A percentile compares a stretch with the other conserved stretches of the same genome.
These are phyloP conservation scores for Colius striatus DNA, from an alignment of 2,113 vertebrate species.

Conservation along the genomic window DNA sequence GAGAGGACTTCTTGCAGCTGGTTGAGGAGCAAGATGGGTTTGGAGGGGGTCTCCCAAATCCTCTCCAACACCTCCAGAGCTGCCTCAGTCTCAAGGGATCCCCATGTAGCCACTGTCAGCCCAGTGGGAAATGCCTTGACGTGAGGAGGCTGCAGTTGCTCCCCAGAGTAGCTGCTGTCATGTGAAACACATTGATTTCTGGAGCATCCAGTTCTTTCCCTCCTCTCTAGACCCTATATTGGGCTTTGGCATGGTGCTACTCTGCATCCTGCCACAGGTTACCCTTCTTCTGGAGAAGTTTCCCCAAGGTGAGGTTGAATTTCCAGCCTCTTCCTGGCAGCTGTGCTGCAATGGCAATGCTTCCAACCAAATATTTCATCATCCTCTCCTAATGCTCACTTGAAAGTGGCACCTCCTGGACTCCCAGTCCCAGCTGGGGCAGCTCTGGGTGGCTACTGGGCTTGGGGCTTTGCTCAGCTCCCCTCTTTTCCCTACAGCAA, in stretches of 20 bases:
- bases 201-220: too few relatives aligned
- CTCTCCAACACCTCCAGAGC: neutral
- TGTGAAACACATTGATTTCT: too few relatives aligned
- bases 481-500: neutral
- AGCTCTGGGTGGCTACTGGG: rapidly evolving
- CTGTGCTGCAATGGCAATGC: rapidly evolving
- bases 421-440: rapidly evolving
- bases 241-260: rapidly evolving
- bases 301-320: neutral
- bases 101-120: neutral
- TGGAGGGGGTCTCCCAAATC: neutral
- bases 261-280: rapidly evolving
- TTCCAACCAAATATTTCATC: neutral
- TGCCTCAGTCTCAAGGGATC: neutral
- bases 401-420: neutral
- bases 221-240: too few relatives aligned
- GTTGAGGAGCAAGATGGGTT: neutral
- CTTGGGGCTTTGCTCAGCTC: neutral
- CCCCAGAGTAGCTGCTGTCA: neutral
- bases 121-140: neutral
- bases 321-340: neutral
- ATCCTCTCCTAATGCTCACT: neutral
- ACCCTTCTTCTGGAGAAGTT: neutral
- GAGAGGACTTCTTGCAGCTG: neutral
- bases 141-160: neutral